Base-by-base conservation (phyloP, 2,113 vertebrate species). In the Chaenogobius annularis region DNA sequence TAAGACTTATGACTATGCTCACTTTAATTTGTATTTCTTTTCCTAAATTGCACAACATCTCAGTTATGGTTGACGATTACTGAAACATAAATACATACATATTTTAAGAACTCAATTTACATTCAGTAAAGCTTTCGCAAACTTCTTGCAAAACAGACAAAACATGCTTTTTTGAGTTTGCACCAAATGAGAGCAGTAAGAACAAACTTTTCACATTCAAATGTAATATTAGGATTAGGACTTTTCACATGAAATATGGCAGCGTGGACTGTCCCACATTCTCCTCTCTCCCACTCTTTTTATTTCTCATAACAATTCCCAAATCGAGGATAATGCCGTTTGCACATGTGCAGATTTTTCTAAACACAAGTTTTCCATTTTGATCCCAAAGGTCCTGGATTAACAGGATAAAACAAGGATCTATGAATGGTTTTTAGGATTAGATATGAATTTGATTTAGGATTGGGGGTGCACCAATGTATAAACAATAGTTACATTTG, bases 321-420 rank as follows among this genome's bases (percentile, higher is more conserved):
- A 58, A 83, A 81, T 54, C 31, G 52, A 76, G 40, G 81, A 77
- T 86, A 82, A 86, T 75, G 58, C 74, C 52, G 73, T 70, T 77
- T 74, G 78, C 84, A 87, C 79, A 69, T 84, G 84, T 79, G 66
- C 69, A 72, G 9, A 75, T 59, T 67, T 77, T 75, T 68, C 31
- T 79, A 40, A 40, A 40, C 37, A 40, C 79, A 88, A 77, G 63
- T 26, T 79, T 75, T 79, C 72, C 35, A 46, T 64, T 44, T 54
- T 77, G 72, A 68, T 79, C 79, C 17, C 19, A 5, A 20, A 54
- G 73, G 65, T 71, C 52, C 40, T 72, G 83, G 87, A 90, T 91
- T 89, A 91, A 59, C 73, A 56, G 54, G 56, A 80, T 46, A 35
- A 77, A 70, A 26, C 55, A 23, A 66, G 67, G 76, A 66, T 50